Percentiles rank a stretch among this genome's conserved stretches.
Conservation (phyloP, 1,140 invertebrate genomes). For the Listronotus oregonensis region DNA sequence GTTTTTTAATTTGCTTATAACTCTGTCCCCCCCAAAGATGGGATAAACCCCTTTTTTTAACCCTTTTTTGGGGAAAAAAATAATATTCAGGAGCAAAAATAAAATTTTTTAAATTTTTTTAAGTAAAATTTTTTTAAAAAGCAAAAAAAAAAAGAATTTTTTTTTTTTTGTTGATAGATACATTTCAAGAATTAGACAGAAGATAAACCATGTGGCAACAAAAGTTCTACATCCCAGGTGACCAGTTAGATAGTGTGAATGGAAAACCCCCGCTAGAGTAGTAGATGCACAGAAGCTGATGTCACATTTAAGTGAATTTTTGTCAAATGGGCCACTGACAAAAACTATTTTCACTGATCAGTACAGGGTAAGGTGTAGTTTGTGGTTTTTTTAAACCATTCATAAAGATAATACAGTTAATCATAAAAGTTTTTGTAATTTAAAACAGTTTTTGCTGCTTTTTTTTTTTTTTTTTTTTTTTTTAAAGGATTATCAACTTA, state of each 20-base stretch:
- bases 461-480: too few relatives aligned
- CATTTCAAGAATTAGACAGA: slow-evolving; percentile 93
- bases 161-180: slow-evolving; percentile 71
- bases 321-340: slow-evolving; percentile 82
- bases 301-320: slow-evolving; percentile 91
- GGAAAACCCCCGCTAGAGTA: slow-evolving; percentile 89
- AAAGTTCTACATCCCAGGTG: slow-evolving; percentile 97
- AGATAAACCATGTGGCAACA: slow-evolving; percentile 95
- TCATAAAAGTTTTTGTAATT: too few relatives aligned
- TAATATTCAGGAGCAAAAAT: neutral
- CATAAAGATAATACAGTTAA: too few relatives aligned
- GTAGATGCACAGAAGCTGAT: slow-evolving; percentile 94
- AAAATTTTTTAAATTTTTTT: too few relatives aligned
- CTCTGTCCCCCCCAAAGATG: too few relatives aligned
- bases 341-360: slow-evolving; percentile 89
- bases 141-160: neutral
- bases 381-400: too few relatives aligned
- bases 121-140: too few relatives aligned
- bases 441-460: too few relatives aligned
- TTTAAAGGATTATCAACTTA: too few relatives aligned
- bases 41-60: too few relatives aligned
- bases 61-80: too few relatives aligned
- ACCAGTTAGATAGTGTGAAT: slow-evolving; percentile 96
- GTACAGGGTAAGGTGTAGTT: slow-evolving; percentile 75
- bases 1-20: too few relatives aligned